A percentile compares a stretch with the other conserved stretches of the same genome.
Evolutionary conservation across 53 echinoderm and acorn worm genomes (phyloP).

Genomic region (Henricia sp.): DNA sequence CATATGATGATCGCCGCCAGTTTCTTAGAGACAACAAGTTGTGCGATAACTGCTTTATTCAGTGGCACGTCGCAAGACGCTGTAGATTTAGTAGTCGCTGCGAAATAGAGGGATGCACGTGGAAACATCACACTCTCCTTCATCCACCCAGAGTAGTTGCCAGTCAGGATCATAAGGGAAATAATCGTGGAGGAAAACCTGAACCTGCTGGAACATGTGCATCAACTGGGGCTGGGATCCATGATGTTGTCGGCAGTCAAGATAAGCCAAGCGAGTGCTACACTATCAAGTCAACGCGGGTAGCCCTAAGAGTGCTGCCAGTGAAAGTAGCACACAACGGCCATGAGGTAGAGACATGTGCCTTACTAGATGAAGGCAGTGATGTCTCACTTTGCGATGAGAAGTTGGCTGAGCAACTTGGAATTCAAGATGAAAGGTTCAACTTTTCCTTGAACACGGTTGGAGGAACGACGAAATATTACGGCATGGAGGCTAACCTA

Average conservation of each 20-base stretch:
- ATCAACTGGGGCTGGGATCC: not conserved
- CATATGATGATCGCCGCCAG: constrained; percentile 30
- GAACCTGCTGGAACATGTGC: not conserved
- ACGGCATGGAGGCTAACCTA: constrained; percentile 44
- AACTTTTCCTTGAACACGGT: constrained; percentile 4
- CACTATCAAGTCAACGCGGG: not conserved
- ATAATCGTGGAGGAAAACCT: not conserved
- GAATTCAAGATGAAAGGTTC: not conserved
- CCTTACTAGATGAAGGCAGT: constrained; percentile 61
- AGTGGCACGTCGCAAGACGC: constrained; percentile 35
- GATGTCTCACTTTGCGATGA: constrained; percentile 55
- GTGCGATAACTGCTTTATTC: constrained; percentile 66
- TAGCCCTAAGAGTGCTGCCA: constrained; percentile 8
- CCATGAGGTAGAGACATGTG: constrained; percentile 50
- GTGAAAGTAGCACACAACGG: not conserved
- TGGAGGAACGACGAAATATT: not conserved
- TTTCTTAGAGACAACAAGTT: constrained; percentile 39
- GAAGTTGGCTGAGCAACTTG: constrained; percentile 22
- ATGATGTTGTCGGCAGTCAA: not conserved
- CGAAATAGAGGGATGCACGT: constrained; percentile 29
- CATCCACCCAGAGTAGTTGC: constrained; percentile 10
- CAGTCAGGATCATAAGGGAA: not conserved
- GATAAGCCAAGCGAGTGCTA: not conserved
- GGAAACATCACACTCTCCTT: constrained; percentile 68
- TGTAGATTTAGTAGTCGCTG: constrained; percentile 49